Conservation (phyloP, 2,797 vertebrate genomes). For the Bradypus variegatus region DNA sequence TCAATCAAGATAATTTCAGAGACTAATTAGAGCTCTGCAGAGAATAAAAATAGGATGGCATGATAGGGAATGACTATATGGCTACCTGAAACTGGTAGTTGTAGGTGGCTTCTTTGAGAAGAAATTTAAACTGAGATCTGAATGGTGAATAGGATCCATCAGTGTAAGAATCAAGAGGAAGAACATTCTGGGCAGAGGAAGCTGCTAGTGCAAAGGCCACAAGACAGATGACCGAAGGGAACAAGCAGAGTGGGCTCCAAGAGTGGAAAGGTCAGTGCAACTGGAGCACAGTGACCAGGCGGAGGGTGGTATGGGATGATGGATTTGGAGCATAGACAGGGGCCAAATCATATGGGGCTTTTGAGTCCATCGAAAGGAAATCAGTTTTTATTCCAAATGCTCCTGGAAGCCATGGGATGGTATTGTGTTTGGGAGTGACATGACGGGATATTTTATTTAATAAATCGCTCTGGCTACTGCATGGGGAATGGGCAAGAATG, state of each 20-base stretch:
- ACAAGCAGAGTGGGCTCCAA: rapidly evolving
- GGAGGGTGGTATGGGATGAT: not conserved
- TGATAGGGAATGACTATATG: not conserved
- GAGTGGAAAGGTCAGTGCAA: not conserved
- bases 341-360: not conserved
- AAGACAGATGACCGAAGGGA: not conserved
- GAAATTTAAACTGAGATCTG: not conserved
- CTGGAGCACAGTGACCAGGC: not conserved
- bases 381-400: not conserved
- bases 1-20: not conserved
- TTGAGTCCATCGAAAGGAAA: not conserved
- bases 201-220: not conserved
- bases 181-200: not conserved
- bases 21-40: not conserved
- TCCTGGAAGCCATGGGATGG: not conserved
- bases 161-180: not conserved
- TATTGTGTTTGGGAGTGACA: not conserved
- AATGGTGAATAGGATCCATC: not conserved
- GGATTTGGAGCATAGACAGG: not conserved
- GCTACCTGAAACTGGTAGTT: not conserved
- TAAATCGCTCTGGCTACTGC: not conserved
- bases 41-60: not conserved
- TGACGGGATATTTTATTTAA: not conserved
- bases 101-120: not conserved
- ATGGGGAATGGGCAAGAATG: not conserved